Evolutionary conservation across 2,888 invertebrate genomes (phyloP).

Genomic region (Rhagophthalmus giganteus): DNA sequence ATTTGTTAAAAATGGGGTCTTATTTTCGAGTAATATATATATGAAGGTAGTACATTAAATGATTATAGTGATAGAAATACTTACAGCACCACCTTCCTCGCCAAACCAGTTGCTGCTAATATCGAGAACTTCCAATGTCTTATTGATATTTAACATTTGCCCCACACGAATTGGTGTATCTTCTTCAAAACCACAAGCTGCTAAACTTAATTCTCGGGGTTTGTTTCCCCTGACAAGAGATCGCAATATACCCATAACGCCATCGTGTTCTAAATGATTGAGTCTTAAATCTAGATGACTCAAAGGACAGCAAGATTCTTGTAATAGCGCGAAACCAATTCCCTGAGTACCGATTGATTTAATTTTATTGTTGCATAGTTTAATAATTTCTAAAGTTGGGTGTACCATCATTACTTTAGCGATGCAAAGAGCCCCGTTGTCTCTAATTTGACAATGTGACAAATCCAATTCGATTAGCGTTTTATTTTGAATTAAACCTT

Average conservation of each 20-base stretch:
- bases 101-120: constrained; percentile 64
- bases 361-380: constrained; percentile 35
- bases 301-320: constrained; percentile 44
- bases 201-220: constrained; percentile 60
- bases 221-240: constrained; percentile 61
- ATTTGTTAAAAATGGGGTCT: too few relatives aligned
- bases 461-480: constrained; percentile 62
- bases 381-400: constrained; percentile 57
- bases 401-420: constrained; percentile 62
- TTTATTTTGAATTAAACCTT: constrained; percentile 58
- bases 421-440: constrained; percentile 66
- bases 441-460: constrained; percentile 66
- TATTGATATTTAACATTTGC: constrained; percentile 60
- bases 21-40: too few relatives aligned
- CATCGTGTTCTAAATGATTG: constrained; percentile 64
- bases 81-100: constrained; percentile 58
- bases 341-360: constrained; percentile 43
- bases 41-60: too few relatives aligned
- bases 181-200: constrained; percentile 61
- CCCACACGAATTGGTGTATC: constrained; percentile 60
- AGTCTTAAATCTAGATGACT: constrained; percentile 60
- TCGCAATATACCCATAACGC: constrained; percentile 63
- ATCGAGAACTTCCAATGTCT: constrained; percentile 59
- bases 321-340: constrained; percentile 48
- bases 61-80: too few relatives aligned